These are phyloP conservation scores for Rattus rattus DNA, from an alignment of 2,113 vertebrate genomes.

Conservation along the genomic window DNA sequence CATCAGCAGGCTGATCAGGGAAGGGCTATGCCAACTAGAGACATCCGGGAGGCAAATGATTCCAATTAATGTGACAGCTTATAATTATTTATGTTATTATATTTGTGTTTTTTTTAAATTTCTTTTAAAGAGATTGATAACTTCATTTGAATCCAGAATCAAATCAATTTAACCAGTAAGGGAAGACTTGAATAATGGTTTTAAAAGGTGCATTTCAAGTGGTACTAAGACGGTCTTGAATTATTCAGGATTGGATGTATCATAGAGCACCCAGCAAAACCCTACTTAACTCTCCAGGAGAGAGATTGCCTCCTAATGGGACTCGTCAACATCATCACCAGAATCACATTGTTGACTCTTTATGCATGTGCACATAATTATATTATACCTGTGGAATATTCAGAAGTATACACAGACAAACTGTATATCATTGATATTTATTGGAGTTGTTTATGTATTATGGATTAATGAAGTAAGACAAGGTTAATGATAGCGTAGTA, in stretches of 20 bases:
- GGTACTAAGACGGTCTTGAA: constrained; percentile 53
- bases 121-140: constrained; percentile 55
- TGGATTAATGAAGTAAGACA: background rate
- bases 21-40: constrained; percentile 22
- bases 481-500: background rate
- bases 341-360: constrained; percentile 5
- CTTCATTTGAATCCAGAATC: constrained; percentile 62
- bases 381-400: background rate
- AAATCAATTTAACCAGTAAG: constrained; percentile 55
- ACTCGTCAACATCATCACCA: constrained; percentile 51
- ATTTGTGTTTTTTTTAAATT: background rate
- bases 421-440: background rate
- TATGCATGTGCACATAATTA: background rate
- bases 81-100: constrained; percentile 70
- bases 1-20: constrained; percentile 50
- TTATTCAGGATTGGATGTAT: constrained; percentile 57
- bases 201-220: constrained; percentile 56
- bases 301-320: constrained; percentile 58
- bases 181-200: constrained; percentile 44
- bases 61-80: constrained; percentile 49
- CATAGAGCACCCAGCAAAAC: background rate
- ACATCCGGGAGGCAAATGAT: constrained; percentile 25
- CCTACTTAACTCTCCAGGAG: constrained; percentile 53
- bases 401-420: background rate
- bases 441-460: background rate